Conservation (phyloP, 1,140 invertebrate species). For the Formica exsecta region DNA sequence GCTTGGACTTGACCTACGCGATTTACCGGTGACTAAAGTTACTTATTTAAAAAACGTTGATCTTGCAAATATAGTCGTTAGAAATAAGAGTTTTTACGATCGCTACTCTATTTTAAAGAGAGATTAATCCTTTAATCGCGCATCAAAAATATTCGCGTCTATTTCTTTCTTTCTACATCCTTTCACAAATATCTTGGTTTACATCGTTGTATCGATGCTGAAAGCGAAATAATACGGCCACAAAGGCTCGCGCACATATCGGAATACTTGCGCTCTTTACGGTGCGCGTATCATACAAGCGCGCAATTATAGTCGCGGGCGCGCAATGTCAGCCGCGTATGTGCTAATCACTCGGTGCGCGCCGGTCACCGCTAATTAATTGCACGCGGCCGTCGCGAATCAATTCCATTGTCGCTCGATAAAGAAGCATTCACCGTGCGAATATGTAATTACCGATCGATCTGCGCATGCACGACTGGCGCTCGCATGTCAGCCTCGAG, state of each 20-base stretch:
- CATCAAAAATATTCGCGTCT: background rate
- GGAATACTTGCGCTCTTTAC: constrained; percentile 52
- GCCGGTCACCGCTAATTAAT: constrained; percentile 62
- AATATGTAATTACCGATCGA: constrained; percentile 73
- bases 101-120: background rate
- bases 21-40: background rate
- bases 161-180: background rate
- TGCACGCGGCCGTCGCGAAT: constrained; percentile 55
- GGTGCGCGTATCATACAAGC: constrained; percentile 43
- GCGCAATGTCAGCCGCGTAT: constrained; percentile 60
- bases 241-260: constrained; percentile 16
- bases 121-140: background rate
- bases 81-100: background rate
- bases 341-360: constrained; percentile 68
- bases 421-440: constrained; percentile 69
- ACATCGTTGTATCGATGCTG: too few species aligned
- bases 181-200: background rate
- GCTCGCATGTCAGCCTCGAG: constrained; percentile 49
- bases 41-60: constrained; percentile 3
- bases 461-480: constrained; percentile 26
- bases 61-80: background rate
- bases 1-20: background rate
- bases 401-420: constrained; percentile 65
- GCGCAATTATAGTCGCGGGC: constrained; percentile 58
- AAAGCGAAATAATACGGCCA: background rate